These are phyloP conservation scores for Ceratitis capitata DNA, from an alignment of 1,140 invertebrate species.

Conservation along the genomic window DNA sequence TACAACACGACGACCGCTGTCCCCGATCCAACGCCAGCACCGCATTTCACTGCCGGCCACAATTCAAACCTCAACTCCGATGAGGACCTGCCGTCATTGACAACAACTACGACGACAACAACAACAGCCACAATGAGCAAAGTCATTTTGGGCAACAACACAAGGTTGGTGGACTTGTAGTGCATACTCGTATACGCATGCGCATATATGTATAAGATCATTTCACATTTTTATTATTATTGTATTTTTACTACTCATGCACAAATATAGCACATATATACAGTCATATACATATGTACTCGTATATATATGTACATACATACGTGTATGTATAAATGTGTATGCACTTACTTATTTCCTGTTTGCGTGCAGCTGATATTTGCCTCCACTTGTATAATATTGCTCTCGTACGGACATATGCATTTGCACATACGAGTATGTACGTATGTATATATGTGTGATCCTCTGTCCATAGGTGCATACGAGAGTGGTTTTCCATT, in stretches of 20 bases:
- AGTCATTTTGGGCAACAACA: constrained; percentile 36
- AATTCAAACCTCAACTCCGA: neutral
- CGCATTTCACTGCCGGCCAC: constrained; percentile 33
- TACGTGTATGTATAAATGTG: neutral
- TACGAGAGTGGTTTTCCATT: neutral
- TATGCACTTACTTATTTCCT: constrained; percentile 14
- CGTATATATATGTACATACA: neutral
- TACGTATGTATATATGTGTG: neutral
- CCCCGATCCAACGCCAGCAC: constrained; percentile 29
- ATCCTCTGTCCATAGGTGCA: neutral
- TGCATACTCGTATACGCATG: neutral
- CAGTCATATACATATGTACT: neutral
- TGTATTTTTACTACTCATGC: no score
- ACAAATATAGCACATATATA: neutral
- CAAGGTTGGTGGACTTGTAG: constrained; percentile 32
- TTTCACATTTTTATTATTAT: no score
- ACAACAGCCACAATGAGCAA: constrained; percentile 43
- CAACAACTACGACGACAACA: constrained; percentile 36
- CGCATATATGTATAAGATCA: neutral
- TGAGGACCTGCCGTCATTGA: neutral
- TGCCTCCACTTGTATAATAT: neutral
- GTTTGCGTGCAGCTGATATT: constrained; percentile 26
- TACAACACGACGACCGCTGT: neutral
- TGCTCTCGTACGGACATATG: neutral
- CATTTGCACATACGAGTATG: neutral